A percentile compares a stretch with the other conserved stretches of the same genome.
These are phyloP conservation scores for Scolanthus callimorphus DNA, from an alignment of 92 coral and sea anemone species.

Conservation along the genomic window DNA sequence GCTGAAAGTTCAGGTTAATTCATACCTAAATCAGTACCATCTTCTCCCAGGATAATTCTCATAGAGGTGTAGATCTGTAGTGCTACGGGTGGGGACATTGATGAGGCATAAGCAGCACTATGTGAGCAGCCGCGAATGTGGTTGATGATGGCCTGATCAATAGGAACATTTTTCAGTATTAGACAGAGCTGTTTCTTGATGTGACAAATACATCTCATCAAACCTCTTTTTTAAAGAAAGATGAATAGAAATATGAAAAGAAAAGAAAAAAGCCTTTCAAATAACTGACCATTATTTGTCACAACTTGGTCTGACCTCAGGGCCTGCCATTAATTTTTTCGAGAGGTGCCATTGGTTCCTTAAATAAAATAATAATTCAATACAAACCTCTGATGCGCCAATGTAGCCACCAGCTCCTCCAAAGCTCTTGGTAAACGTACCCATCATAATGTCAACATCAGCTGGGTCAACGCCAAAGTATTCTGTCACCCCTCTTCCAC, in stretches of 20 bases:
- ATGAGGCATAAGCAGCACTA: constrained; percentile 94
- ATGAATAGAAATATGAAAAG: too few relatives aligned
- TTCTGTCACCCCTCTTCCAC: constrained; percentile 90
- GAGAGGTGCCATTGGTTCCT: too few relatives aligned
- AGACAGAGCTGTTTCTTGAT: too few relatives aligned
- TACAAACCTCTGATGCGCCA: constrained; percentile 92
- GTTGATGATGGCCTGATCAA: constrained; percentile 64
- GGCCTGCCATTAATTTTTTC: too few relatives aligned
- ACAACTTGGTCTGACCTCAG: too few relatives aligned
- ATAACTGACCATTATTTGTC: too few relatives aligned
- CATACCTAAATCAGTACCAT: constrained; percentile 84
- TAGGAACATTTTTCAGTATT: not conserved
- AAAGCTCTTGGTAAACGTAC: constrained; percentile 97
- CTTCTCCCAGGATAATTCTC: constrained; percentile 90
- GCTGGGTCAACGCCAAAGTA: constrained; percentile 79
- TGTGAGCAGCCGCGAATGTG: constrained; percentile 89
- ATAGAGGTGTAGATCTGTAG: constrained; percentile 78
- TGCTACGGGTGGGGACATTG: constrained; percentile 91
- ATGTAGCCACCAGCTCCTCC: constrained; percentile 97
- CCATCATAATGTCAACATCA: constrained; percentile 98
- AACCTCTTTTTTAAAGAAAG: too few relatives aligned
- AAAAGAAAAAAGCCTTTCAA: too few relatives aligned
- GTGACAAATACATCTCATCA: too few relatives aligned
- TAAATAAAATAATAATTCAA: too few relatives aligned
- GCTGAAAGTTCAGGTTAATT: too few relatives aligned